A percentile compares a stretch with the other conserved stretches of the same genome.
Conservation (phyloP, 2,797 vertebrate genomes). For the Poecile montanus region DNA sequence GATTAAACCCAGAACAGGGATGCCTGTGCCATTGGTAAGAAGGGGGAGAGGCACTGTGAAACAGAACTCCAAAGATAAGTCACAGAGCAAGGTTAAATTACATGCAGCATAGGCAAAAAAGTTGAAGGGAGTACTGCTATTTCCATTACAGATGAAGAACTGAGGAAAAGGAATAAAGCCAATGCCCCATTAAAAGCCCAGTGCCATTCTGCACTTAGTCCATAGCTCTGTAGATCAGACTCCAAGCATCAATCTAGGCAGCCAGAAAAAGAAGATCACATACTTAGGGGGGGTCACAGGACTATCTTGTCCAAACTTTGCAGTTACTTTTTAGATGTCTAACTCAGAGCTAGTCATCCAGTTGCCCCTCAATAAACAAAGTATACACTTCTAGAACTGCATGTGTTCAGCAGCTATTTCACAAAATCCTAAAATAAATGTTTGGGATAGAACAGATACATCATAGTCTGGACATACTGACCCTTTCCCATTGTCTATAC, state of each 20-base stretch:
- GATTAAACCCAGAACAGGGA: not conserved
- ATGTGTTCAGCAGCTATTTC: not conserved
- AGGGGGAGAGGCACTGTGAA: not conserved
- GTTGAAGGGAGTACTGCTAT: not conserved
- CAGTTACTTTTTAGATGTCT: not conserved
- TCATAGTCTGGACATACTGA: not conserved
- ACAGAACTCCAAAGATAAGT: not conserved
- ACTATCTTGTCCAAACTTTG: not conserved
- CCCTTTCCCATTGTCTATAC: not conserved
- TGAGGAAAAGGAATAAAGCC: not conserved
- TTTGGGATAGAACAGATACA: not conserved
- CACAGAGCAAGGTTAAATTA: not conserved
- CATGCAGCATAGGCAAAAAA: not conserved
- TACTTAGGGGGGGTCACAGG: no score
- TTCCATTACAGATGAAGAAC: not conserved
- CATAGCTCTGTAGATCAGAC: not conserved
- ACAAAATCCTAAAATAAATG: not conserved
- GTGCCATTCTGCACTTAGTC: not conserved
- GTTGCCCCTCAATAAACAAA: not conserved
- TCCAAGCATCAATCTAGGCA: not conserved
- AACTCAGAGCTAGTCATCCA: not conserved
- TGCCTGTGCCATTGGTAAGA: not conserved
- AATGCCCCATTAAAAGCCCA: not conserved
- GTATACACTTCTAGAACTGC: not conserved
- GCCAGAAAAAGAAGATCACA: not conserved